phyloP scores from a whole-genome alignment of 2,797 vertebrate species.

The Setipinna tenuifilis region DNA sequence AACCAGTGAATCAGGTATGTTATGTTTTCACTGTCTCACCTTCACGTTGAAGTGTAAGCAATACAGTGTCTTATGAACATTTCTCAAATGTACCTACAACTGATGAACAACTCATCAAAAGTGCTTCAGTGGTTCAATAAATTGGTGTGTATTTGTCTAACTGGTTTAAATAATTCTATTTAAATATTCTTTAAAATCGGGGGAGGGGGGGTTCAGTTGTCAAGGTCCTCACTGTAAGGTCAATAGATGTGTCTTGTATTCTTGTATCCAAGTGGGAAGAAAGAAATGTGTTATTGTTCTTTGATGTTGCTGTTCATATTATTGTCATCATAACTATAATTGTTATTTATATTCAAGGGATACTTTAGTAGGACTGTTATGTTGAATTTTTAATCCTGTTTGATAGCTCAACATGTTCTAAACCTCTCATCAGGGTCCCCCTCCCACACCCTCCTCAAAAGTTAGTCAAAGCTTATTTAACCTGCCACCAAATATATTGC shows the following conservation, averaged over 20 bases:
- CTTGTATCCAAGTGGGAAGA: constrained; percentile 68
- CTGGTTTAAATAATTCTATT: constrained; percentile 18
- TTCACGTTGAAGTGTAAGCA: constrained; percentile 8
- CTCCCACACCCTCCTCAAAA: constrained; percentile 55
- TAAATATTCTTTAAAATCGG: constrained; percentile 11
- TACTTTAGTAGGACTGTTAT: constrained; percentile 77
- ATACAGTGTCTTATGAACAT: constrained; percentile 28
- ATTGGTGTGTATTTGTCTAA: constrained; percentile 22
- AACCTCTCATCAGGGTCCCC: constrained; percentile 77
- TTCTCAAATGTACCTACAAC: constrained; percentile 15
- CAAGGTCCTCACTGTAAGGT: constrained; percentile 49
- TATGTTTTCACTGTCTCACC: constrained; percentile 25
- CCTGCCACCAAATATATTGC: constrained; percentile 83
- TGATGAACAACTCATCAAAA: constrained; percentile 15
- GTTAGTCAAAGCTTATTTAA: constrained; percentile 61
- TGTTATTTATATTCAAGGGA: constrained; percentile 86
- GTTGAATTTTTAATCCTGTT: constrained; percentile 73
- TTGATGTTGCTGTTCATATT: constrained; percentile 54
- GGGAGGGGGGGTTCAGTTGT: constrained; percentile 28
- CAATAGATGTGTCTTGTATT: constrained; percentile 50
- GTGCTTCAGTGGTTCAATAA: constrained; percentile 21
- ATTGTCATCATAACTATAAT: constrained; percentile 65
- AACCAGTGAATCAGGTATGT: constrained; percentile 13
- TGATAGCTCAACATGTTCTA: constrained; percentile 57
- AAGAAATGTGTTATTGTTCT: constrained; percentile 64